Base-by-base conservation (phyloP, 2,797 vertebrate species). In the Muraenolepis orangiensis region DNA sequence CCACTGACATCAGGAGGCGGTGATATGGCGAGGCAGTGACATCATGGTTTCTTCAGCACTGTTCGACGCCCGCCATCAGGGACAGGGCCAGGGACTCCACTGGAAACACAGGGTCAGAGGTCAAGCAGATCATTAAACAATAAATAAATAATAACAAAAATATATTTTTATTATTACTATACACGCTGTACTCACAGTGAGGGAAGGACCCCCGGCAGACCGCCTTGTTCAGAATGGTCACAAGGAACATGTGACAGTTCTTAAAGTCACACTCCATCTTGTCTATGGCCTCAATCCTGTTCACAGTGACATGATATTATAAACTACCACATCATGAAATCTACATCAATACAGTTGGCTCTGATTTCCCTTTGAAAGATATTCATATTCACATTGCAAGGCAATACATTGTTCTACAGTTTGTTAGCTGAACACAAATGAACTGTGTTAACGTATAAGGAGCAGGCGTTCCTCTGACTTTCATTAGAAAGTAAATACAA, bases 241-340 rank as follows among this genome's bases (percentile, higher is more conserved):
- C 98, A 29, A 99, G 95, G 89, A 99, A 99, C 96, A 99, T 96
- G 90, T 99, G 98, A 80, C 98, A 99, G 89, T 99, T 99, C 86
- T 98, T 99, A 90, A 99, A 99, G 87, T 99, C 98, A 0, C 96
- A 99, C 87, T 99, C 98, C 97, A 99, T 98, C 91, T 99, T 98
- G 87, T 97, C 95, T 74, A 98, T 99, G 46, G 96, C 98, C 86
- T 99, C 98, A 71, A 98, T 96, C 89, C 98, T 99, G 91, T 34
- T 0, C 18, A 81, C 30, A 85, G 4, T 64, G 2, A 74, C 67
- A 28, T 6, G 12, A 12, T 38, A 6, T 26, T 64, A 26, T 10
- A 64, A 23, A 64, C 2, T 1, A 18, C 13, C 40, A 18, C 16
- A 14, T 46, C 13, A 46, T 46, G 13, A 46, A 16, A 46, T 46